Base-by-base conservation (phyloP, 2,113 vertebrate species). In the Colius striatus region DNA sequence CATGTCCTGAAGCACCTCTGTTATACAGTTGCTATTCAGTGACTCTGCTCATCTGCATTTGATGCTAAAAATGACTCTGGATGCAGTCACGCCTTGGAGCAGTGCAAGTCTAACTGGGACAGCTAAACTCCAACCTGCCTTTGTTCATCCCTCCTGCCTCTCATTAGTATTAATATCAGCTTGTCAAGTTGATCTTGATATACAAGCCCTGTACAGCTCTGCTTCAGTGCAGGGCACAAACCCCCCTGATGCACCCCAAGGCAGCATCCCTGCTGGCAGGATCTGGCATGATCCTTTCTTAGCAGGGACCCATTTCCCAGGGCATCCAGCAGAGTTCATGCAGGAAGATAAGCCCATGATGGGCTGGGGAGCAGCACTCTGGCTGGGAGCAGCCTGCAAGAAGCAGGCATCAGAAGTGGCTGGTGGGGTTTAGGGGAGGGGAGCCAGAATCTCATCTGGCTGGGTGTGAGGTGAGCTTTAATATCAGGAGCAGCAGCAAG, bases 61-160 rank as follows among this genome's bases (percentile, higher is more conserved):
- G 29, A 55, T 67, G 45, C 87, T 95, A 89, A 94, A 96, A 96
- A 84, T 92, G 70, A 51, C 63, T 74, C 87, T 89, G 57, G 30
- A 91, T 87, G 73, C 57, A 91, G 87, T 81, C 73, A 38, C 50
- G 65, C 80, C 76, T 92, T 34, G 43, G 38, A 73, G 92, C 86
- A 74, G 63, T 84, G 43, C 72, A 77, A 74, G 65, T 71, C 65
- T 97, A 96, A 95, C 76, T 94, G 92, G 96, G 90, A 67, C 90
- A 95, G 88, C 83, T 77, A 45, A 93, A 47, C 63, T 79, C 85
- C 58, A 95, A 74, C 79, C 76, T 77, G 72, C 86, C 94, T 94
- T 88, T 93, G 71, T 94, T 93, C 88, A 15, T 66, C 68, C 55
- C 89, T 86, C 86, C 71, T 91, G 71, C 62, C 78, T 94, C n/a